A percentile compares a stretch with the other conserved stretches of the same genome.
Evolutionary conservation across 2,797 vertebrate species (phyloP).

Genomic region (Malacoraja senta): DNA sequence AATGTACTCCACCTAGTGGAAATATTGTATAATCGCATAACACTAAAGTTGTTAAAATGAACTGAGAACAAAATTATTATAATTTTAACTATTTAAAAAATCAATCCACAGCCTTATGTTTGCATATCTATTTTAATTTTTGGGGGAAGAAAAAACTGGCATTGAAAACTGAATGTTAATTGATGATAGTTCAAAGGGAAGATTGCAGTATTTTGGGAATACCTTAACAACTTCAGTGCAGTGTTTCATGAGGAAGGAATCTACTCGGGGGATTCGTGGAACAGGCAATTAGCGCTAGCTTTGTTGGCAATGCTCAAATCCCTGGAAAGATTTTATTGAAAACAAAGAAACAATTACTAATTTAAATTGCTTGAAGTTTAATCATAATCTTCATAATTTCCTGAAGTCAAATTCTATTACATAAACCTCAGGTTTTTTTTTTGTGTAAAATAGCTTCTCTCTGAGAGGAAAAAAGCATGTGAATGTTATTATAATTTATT

Average conservation of each 20-base stretch:
- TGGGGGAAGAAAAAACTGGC: background rate
- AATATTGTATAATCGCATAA: background rate
- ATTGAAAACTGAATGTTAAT: background rate
- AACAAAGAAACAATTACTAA: background rate
- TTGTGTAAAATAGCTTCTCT: background rate
- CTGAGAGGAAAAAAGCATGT: background rate
- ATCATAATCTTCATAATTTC: background rate
- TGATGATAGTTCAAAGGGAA: background rate
- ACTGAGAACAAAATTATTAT: background rate
- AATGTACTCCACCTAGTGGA: constrained; percentile 20
- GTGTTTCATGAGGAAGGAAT: background rate
- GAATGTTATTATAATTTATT: background rate
- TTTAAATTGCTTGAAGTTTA: background rate
- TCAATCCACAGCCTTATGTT: background rate
- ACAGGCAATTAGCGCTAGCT: background rate
- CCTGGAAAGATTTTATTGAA: background rate
- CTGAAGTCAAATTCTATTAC: background rate
- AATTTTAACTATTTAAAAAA: background rate
- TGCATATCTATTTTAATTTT: background rate
- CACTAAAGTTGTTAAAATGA: background rate
- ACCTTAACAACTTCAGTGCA: background rate
- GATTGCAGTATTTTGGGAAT: no score
- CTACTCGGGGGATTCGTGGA: background rate
- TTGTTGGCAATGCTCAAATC: background rate
- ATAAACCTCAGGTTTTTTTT: background rate